Percentiles rank a stretch among this genome's conserved stretches.
Conservation (phyloP, 1,140 invertebrate species). For the Drosophila sechellia region DNA sequence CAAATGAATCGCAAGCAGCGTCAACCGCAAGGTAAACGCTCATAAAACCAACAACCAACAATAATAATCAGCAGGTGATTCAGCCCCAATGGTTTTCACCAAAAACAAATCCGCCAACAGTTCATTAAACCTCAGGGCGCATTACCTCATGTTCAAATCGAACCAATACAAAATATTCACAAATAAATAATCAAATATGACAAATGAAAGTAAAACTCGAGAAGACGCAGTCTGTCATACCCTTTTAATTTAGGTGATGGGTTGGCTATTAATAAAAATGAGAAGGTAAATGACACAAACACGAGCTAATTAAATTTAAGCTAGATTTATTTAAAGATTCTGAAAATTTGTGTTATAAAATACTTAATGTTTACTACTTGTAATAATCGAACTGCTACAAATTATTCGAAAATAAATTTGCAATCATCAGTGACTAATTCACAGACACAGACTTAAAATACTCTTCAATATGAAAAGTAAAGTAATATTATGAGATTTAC, state of each 20-base stretch:
- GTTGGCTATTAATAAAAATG: slow-evolving; percentile 2
- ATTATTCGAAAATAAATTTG: slow-evolving; percentile 3
- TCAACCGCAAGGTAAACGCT: slow-evolving; percentile 61
- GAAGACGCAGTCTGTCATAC: slow-evolving; percentile 49
- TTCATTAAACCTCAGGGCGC: slow-evolving; percentile 67
- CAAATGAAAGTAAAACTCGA: slow-evolving; percentile 58
- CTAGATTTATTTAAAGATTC: background rate
- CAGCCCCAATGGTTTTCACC: slow-evolving; percentile 68
- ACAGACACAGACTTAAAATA: background rate
- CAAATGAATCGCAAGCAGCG: slow-evolving; percentile 45
- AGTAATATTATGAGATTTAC: no score
- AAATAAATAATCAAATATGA: slow-evolving; percentile 65
- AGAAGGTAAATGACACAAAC: slow-evolving; percentile 10
- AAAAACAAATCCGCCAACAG: slow-evolving; percentile 67
- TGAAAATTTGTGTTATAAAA: slow-evolving; percentile 1
- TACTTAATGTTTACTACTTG: slow-evolving; percentile 5
- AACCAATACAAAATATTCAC: slow-evolving; percentile 58
- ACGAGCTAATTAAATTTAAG: background rate
- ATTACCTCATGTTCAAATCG: slow-evolving; percentile 51
- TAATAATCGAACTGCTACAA: slow-evolving; percentile 9
- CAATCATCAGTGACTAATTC: background rate
- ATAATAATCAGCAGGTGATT: slow-evolving; percentile 55
- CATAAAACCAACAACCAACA: slow-evolving; percentile 41
- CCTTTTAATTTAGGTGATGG: slow-evolving; percentile 22
- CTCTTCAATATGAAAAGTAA: background rate